Conservation (phyloP, 2,113 vertebrate genomes). For the Pseudonaja textilis region DNA sequence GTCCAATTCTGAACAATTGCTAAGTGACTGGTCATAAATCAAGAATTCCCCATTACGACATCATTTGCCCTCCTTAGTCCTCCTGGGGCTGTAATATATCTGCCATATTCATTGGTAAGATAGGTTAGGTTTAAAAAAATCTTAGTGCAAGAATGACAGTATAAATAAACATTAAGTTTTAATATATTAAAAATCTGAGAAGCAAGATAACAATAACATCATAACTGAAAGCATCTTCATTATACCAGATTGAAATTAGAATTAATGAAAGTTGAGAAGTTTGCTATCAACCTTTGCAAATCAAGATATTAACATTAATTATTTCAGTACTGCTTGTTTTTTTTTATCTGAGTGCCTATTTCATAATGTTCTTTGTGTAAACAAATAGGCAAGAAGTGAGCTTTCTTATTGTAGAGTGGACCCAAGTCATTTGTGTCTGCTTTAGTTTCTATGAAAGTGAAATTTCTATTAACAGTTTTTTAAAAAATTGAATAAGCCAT, state of each 20-base stretch:
- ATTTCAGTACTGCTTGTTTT: background rate
- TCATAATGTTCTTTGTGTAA: background rate
- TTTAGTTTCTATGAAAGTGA: background rate
- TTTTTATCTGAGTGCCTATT: background rate
- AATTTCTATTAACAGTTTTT: background rate
- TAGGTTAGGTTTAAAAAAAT: background rate
- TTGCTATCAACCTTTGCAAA: background rate
- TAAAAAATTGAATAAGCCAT: background rate
- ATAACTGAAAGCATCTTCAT: background rate
- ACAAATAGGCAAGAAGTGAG: background rate
- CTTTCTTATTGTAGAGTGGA: background rate
- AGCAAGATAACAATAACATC: background rate
- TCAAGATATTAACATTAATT: background rate
- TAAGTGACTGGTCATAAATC: background rate
- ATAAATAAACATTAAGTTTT: background rate
- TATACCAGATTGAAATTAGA: background rate
- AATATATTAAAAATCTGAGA: background rate
- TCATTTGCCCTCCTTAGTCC: background rate
- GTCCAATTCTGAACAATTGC: background rate
- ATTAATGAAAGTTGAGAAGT: background rate
- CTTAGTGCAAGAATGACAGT: background rate
- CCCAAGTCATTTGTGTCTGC: background rate
- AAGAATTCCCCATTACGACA: background rate
- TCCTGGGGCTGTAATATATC: background rate
- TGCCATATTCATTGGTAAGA: background rate